These are phyloP conservation scores for Lithophane semibrunnea DNA, from an alignment of 2,888 invertebrate genomes.

Conservation along the genomic window DNA sequence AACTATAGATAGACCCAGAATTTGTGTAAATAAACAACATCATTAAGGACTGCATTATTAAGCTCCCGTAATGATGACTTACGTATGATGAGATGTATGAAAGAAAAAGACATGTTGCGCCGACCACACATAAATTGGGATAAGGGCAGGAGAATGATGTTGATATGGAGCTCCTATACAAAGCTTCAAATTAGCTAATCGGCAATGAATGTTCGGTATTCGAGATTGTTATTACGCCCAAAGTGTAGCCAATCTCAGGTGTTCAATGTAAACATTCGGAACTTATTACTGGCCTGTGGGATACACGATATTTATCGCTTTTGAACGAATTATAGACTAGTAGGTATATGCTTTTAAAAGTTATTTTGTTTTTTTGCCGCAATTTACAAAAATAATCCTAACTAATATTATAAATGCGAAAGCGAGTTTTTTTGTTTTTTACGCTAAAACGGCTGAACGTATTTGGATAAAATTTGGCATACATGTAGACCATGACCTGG, in stretches of 20 bases:
- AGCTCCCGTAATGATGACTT: not conserved
- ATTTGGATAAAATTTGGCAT: too few species aligned
- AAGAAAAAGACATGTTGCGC: not conserved
- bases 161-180: conserved; percentile 1
- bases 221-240: conserved; percentile 26
- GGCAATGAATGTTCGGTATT: conserved; percentile 26
- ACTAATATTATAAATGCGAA: too few species aligned
- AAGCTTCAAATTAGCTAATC: conserved; percentile 20
- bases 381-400: not conserved
- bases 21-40: conserved; percentile 17
- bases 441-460: too few species aligned
- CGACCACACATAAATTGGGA: not conserved
- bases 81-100: not conserved
- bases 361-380: not conserved
- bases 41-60: not conserved
- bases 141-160: not conserved
- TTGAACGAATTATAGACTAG: conserved; percentile 5
- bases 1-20: not conserved
- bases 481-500: too few species aligned
- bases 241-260: conserved; percentile 37
- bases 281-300: conserved; percentile 45
- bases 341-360: not conserved
- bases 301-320: conserved; percentile 20
- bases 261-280: conserved; percentile 46
- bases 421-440: too few species aligned